phyloP scores from a whole-genome alignment of 2,888 invertebrate species.

The Heliconius charithonia region DNA sequence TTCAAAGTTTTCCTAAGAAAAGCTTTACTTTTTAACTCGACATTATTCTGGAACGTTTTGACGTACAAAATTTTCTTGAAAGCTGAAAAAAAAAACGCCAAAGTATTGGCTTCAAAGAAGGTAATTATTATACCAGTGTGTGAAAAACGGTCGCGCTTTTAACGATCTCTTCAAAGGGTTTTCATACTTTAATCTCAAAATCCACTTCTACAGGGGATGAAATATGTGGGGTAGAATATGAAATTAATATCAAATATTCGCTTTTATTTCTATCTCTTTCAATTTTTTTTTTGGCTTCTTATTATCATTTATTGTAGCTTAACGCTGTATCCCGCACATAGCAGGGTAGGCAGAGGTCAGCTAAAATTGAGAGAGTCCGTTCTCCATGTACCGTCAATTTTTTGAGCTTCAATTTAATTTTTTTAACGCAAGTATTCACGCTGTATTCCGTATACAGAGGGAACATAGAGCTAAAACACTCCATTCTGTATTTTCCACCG shows the following conservation, averaged over 20 bases:
- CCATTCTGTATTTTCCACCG: too few relatives aligned
- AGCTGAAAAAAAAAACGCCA: neutral
- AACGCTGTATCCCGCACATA: too few relatives aligned
- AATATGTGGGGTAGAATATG: neutral
- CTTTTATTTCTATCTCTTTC: neutral
- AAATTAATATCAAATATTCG: constrained; percentile 3
- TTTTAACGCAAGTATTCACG: too few relatives aligned
- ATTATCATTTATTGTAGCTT: neutral
- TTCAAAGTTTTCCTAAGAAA: neutral
- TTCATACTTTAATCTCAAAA: constrained; percentile 15
- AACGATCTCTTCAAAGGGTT: constrained; percentile 26
- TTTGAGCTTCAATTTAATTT: too few relatives aligned
- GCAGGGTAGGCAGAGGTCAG: too few relatives aligned
- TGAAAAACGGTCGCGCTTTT: constrained; percentile 21
- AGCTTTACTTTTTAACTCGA: neutral
- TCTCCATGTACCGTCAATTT: too few relatives aligned
- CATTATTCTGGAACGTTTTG: neutral
- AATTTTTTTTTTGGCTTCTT: neutral
- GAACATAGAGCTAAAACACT: too few relatives aligned
- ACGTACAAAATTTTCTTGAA: neutral
- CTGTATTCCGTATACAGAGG: too few relatives aligned
- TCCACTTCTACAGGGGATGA: neutral
- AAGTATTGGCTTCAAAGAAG: constrained; percentile 29
- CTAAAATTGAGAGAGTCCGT: too few relatives aligned
- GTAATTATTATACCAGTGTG: constrained; percentile 29